Base-by-base conservation (phyloP, 2,113 vertebrate species). In the Albula goreensis region DNA sequence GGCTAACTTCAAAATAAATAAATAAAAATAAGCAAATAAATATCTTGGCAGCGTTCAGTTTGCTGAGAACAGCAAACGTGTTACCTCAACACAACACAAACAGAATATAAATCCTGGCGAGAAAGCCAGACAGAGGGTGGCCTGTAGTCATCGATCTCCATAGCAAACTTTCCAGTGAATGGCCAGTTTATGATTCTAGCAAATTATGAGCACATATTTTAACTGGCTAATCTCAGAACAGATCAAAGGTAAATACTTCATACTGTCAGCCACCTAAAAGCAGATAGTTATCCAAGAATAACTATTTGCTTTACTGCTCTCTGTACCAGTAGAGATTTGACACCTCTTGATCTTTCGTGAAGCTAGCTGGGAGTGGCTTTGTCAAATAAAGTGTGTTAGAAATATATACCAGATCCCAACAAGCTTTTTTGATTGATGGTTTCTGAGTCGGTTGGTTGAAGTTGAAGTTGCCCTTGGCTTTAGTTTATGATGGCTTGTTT, bases 121-220 rank as follows among this genome's bases (percentile, higher is more conserved):
- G 17, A 19, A 22, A 9, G 2, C 57, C 3, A 60, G 57, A 13
- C 60, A 74, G 70, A 70, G 63, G 63, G 22, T 70, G 63, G 70
- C 19, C 60, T 66, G 60, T 66, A 9, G 8, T 31, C n/a, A 25
- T 22, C n/a, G 31, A 31, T 74, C 8, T n/a, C 5, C 70, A 74
- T 74, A 10, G n/a, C n/a, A 31, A 1, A 31, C n/a, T n/a, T 31
- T 74, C 70, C n/a, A 66, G 15, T 66, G 53, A 60, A 15, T 9
- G 57, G 57, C 52, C 70, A 63, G 31, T 83, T 83, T 70, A 82
- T 82, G 52, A 13, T 82, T 22, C 53, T 60, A 31, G 31, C 15
- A 41, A 49, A 25, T 41, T 4, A 83, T 17, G 13, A 83, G 31
- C 10, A 48, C 70, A 31, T 74, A 13, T n/a, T 74, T 74, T 31